Evolutionary conservation across 2,797 vertebrate species (phyloP), one percentile per base, ranked within the genome.

Genomic region (Tolypeutes matacus): DNA sequence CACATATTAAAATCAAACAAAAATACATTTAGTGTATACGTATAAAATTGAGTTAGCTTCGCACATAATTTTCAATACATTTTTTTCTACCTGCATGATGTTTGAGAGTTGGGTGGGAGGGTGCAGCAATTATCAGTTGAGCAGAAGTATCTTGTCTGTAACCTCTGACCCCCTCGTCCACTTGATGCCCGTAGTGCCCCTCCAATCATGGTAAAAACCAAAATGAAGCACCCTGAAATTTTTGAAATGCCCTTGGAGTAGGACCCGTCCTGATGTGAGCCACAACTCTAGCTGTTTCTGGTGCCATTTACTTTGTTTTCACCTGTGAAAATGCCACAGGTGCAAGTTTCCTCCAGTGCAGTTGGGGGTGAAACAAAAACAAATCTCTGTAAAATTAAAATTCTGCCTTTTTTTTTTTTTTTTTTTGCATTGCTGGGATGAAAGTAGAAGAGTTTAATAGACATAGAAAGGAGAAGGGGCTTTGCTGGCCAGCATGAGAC

Each of bases 1-100:
- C 56, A 3, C n/a, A 36, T 72, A 46, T 60, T 89, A 89, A 95
- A 91, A 81, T 76, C 60, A 72, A 51, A 23, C n/a, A 91, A 93
- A 87, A 85, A 51, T 77, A 29, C 15, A 15, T 72, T 87, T 65
- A 93, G 23, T 39, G 56, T 62, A 80, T 95, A 51, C 65, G 15
- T 36, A 42, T 29, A 29, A 75, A 72, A n/a, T 3, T 65, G 64
- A 94, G 11, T 56, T 84, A 12, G 12, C 10, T 31, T 85, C 39
- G 77, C 39, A 29, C 2, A 25, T 34, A 46, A 67, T 51, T 69
- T 92, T 25, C 46, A 64, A 60, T 18, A 5, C 31, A 18, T 46
- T 27, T 86, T 78, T 93, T 93, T 69, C 46, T 75, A 7, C 10
- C 0, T 62, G 20, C 84, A n/a, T 77, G 65, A 13, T 46, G 29